Base-by-base conservation (phyloP, 1,140 invertebrate genomes). In the Eriocheir sinensis region DNA sequence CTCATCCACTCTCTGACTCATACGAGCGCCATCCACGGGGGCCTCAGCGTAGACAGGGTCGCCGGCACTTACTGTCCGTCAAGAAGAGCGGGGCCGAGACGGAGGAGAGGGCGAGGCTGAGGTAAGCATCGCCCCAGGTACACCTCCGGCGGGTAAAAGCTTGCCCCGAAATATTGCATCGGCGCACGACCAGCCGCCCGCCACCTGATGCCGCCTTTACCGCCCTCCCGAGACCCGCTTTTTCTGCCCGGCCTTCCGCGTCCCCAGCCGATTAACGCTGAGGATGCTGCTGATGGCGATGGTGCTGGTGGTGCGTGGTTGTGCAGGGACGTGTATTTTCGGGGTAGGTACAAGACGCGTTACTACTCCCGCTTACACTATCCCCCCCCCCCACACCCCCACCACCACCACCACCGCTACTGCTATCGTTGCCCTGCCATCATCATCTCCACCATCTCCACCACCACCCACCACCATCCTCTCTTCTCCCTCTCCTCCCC, bases 101-200 rank as follows among this genome's bases (percentile, higher is more conserved):
- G 53, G 53, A 21, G 53, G 53, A 21, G 53, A 27, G 0, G 60
- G 60, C 3, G 27, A 72, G 8, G n/a, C n/a, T n/a, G 17, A 72
- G 60, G 60, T 21, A 72, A 72, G 60, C 60, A 72, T 21, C 60
- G 60, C 27, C 21, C 60, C 60, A 72, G 60, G 60, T 72, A n/a
- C n/a, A n/a, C 27, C 60, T 0, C 60, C 21, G 27, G 21, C 60
- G n/a, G 60, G 60, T 72, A 72, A 72, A 72, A 72, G 27, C 60
- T 72, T n/a, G 21, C 60, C 21, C 60, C 60, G n/a, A 72, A 72
- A 72, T 72, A 72, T 72, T 72, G 60, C 60, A n/a, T 72, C 60
- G n/a, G 60, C 27, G 21, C 60, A 72, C 60, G 48, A 53, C 2
- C 48, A 21, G 48, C 48, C 12, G 2, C 48, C 48, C 21, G 48